Evolutionary conservation across 64 coral and sea anemone species (phyloP).

Genomic region (Acropora yongei): DNA sequence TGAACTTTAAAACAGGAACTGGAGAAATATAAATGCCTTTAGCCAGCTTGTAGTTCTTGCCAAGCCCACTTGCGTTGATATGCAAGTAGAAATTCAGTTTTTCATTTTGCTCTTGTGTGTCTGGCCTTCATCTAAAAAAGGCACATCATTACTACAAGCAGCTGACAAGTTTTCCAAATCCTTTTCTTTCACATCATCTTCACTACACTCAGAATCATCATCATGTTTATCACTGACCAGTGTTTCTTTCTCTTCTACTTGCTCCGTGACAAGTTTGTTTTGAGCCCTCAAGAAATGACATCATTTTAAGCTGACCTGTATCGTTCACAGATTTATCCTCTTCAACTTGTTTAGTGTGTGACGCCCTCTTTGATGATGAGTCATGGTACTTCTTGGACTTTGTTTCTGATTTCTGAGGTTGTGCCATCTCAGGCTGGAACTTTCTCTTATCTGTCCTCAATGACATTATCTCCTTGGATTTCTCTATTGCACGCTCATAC

Average conservation of each 20-base stretch:
- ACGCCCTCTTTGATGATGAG: slow-evolving; percentile 18
- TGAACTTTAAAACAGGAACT: slow-evolving; percentile 34
- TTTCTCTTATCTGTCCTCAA: slow-evolving; percentile 35
- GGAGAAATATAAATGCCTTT: slow-evolving; percentile 51
- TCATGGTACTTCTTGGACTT: slow-evolving; percentile 34
- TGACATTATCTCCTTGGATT: slow-evolving; percentile 37
- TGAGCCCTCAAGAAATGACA: slow-evolving; percentile 28
- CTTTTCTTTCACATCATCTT: slow-evolving; percentile 21
- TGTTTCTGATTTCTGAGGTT: slow-evolving; percentile 30
- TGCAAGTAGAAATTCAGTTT: slow-evolving; percentile 16
- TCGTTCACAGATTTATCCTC: slow-evolving; percentile 26
- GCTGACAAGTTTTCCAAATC: slow-evolving; percentile 24
- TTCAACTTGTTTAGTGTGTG: slow-evolving; percentile 24
- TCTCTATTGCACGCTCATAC: slow-evolving; percentile 37
- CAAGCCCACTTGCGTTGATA: slow-evolving; percentile 45
- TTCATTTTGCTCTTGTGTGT: slow-evolving; percentile 32
- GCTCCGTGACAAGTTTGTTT: slow-evolving; percentile 26
- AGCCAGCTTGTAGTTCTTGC: slow-evolving; percentile 34
- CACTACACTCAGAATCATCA: slow-evolving; percentile 23
- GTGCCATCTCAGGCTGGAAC: slow-evolving; percentile 32
- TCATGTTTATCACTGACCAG: slow-evolving; percentile 29
- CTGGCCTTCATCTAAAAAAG: slow-evolving; percentile 23
- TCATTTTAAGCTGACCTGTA: slow-evolving; percentile 26
- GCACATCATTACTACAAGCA: slow-evolving; percentile 29
- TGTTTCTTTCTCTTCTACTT: slow-evolving; percentile 22